Percentiles rank a stretch among this genome's conserved stretches.
These are phyloP conservation scores for Chrysolina haemoptera DNA, from an alignment of 2,888 invertebrate genomes.

Conservation along the genomic window DNA sequence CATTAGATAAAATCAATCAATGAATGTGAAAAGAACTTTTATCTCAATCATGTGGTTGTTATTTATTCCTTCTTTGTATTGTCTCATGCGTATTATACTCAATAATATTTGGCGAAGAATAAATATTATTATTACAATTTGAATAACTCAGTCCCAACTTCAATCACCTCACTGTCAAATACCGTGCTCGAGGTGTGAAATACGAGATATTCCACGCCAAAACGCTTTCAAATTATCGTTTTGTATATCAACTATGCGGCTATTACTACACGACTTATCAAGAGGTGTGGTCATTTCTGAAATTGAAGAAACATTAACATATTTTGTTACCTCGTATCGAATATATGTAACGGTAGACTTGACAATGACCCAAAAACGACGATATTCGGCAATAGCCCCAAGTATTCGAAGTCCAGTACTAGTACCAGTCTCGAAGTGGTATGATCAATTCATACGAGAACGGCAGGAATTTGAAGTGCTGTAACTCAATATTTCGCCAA, in stretches of 20 bases:
- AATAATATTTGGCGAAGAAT: too few relatives aligned
- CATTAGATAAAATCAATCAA: too few relatives aligned
- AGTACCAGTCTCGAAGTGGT: background rate
- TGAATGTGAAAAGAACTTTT: too few relatives aligned
- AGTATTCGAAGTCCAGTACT: background rate
- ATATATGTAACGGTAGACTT: slow-evolving; percentile 14
- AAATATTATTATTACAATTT: too few relatives aligned
- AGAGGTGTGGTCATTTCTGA: background rate
- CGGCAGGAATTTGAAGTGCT: background rate
- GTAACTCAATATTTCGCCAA: background rate
- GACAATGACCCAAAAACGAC: background rate
- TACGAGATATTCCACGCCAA: background rate
- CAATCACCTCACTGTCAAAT: background rate
- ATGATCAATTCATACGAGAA: background rate
- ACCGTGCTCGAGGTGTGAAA: background rate
- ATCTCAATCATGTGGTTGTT: too few relatives aligned
- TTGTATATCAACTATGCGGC: background rate
- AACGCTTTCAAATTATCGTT: slow-evolving; percentile 4
- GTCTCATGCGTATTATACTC: too few relatives aligned
- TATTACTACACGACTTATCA: background rate
- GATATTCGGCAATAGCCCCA: background rate
- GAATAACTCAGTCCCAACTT: background rate
- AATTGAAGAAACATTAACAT: slow-evolving; percentile 8
- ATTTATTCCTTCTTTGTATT: too few relatives aligned
- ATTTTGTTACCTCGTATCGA: slow-evolving; percentile 3